These are phyloP conservation scores for Mythimna ferrago DNA, from an alignment of 2,888 invertebrate species.

Conservation along the genomic window DNA sequence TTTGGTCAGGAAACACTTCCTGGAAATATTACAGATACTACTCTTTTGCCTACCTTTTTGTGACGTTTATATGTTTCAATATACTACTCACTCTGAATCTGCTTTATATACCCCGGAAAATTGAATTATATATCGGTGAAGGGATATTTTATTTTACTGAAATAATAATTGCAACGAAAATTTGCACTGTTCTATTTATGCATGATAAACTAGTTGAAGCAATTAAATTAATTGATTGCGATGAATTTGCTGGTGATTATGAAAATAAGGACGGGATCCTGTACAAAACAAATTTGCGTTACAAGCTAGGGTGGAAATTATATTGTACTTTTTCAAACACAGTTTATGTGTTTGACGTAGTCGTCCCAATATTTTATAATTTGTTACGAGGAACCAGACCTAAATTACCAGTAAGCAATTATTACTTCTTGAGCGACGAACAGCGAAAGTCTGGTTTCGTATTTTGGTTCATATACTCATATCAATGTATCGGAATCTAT, in stretches of 20 bases:
- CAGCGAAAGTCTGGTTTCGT: constrained; percentile 71
- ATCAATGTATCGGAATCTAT: constrained; percentile 78
- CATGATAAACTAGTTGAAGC: constrained; percentile 72
- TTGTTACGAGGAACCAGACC: constrained; percentile 69
- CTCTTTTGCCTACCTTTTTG: constrained; percentile 71
- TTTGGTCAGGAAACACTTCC: constrained; percentile 74
- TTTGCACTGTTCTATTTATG: constrained; percentile 75
- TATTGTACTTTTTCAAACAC: constrained; percentile 68
- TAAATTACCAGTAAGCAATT: constrained; percentile 80
- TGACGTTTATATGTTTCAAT: constrained; percentile 73
- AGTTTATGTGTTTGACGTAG: constrained; percentile 69
- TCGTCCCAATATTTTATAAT: constrained; percentile 72
- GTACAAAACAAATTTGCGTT: constrained; percentile 64
- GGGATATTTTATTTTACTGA: constrained; percentile 80
- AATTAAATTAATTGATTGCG: constrained; percentile 76
- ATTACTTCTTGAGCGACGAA: constrained; percentile 80
- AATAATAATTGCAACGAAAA: constrained; percentile 76
- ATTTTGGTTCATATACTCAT: constrained; percentile 72
- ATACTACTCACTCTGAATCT: constrained; percentile 78
- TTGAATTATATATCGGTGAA: constrained; percentile 80
- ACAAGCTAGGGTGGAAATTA: constrained; percentile 70
- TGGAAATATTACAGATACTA: constrained; percentile 76
- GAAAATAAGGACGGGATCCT: constrained; percentile 69
- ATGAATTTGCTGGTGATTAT: constrained; percentile 74
- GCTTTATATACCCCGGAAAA: constrained; percentile 75